Conservation (phyloP, 2,888 invertebrate genomes). For the Agrochola lychnidis region DNA sequence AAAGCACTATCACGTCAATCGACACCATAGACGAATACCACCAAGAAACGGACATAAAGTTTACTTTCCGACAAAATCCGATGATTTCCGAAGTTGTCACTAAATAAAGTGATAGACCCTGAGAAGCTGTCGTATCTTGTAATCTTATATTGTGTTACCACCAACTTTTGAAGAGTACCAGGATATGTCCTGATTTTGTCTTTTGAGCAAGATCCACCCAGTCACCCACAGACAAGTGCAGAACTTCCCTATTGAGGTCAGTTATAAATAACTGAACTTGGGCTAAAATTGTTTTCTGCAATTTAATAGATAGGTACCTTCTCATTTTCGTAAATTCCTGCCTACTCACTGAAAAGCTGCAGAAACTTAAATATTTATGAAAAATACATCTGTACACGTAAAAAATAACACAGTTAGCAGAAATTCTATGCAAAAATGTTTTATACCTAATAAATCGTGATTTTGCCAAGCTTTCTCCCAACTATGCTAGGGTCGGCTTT, state of each 20-base stretch:
- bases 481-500: neutral
- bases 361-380: neutral
- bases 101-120: conserved; percentile 73
- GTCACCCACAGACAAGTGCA: too few species aligned
- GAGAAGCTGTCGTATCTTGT: conserved; percentile 67
- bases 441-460: neutral
- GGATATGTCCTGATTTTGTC: conserved; percentile 32
- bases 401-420: too few species aligned
- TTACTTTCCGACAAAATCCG: conserved; percentile 49
- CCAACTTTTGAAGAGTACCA: conserved; percentile 39
- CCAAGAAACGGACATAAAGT: conserved; percentile 49
- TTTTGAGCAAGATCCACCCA: neutral
- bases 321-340: neutral
- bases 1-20: conserved; percentile 58
- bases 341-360: neutral
- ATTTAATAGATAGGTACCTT: neutral
- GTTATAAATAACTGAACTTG: neutral
- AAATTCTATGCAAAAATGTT: neutral
- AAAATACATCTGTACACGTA: neutral
- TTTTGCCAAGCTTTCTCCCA: neutral
- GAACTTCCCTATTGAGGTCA: neutral
- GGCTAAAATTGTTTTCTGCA: neutral
- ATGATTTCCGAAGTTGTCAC: conserved; percentile 68
- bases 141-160: conserved; percentile 79
- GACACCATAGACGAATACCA: conserved; percentile 61